These are phyloP conservation scores for Cryptocephalus primarius DNA, from an alignment of 2,888 invertebrate species.

Conservation along the genomic window DNA sequence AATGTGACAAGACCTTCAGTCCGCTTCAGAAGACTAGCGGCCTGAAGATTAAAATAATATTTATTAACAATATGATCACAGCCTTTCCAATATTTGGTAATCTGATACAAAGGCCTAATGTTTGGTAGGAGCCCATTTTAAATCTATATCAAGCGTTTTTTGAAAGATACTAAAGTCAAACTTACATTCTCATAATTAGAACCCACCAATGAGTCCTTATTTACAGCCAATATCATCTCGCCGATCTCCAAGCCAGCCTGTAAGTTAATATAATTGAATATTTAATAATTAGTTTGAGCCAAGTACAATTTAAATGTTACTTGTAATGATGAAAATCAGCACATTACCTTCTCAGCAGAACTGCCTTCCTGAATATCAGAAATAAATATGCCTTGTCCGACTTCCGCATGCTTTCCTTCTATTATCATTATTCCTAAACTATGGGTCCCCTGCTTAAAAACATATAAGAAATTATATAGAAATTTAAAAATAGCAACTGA, in stretches of 20 bases:
- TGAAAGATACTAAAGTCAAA: constrained; percentile 7
- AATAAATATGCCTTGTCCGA: constrained; percentile 86
- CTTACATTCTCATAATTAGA: constrained; percentile 78
- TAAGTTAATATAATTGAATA: constrained; percentile 25
- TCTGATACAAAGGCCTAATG: too few species aligned
- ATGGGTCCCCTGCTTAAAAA: constrained; percentile 52
- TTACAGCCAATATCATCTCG: constrained; percentile 93
- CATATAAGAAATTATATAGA: constrained; percentile 11
- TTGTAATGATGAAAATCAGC: too few species aligned
- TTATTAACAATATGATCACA: too few species aligned
- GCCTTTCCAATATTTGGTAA: too few species aligned
- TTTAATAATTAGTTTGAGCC: constrained; percentile 1
- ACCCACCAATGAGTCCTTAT: constrained; percentile 80
- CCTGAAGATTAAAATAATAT: constrained; percentile 42
- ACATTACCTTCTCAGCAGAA: constrained; percentile 66
- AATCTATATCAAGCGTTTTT: too few species aligned
- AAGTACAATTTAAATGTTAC: too few species aligned
- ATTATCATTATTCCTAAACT: constrained; percentile 92
- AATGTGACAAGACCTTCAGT: constrained; percentile 77
- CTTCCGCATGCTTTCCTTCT: constrained; percentile 85
- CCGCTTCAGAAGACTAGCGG: constrained; percentile 72
- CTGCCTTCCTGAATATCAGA: constrained; percentile 88
- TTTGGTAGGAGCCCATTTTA: too few species aligned
- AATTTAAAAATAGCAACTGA: neutral
- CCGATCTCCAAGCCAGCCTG: constrained; percentile 92